Evolutionary conservation across 1,140 invertebrate genomes (phyloP), one percentile per base, ranked within the genome.

Genomic region (Lepeophtheirus salmonis): DNA sequence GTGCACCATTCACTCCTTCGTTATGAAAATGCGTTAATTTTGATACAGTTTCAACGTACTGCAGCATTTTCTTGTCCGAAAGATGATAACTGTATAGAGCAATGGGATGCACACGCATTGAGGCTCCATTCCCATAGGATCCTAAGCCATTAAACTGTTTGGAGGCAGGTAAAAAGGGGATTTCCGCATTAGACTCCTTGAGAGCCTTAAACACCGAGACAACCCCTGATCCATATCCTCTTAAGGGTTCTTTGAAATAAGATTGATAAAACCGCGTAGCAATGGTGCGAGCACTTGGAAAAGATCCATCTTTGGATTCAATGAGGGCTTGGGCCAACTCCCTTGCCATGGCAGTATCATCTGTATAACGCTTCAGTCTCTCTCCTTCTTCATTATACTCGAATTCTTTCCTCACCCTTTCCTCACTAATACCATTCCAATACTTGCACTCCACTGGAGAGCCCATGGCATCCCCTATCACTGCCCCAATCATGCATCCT

Each of bases 301-400:
- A n/a, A 41, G 30, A n/a, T n/a, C n/a, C 30, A 10, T 63, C 71
- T 63, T 76, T 75, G 56, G 78, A 75, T 51, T 80, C 73, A 20
- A 83, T 72, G 21, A 86, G 68, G 49, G 79, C 82, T 64, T 75
- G 68, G 2, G 79, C 80, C 48, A 84, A 69, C 50, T 74, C 74
- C 67, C 76, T 75, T 14, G 79, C 79, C 83, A 87, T 84, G 18
- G 80, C 81, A 14, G 83, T 83, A 67, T 86, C 84, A 76, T 86
- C 83, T 24, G 83, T 83, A 67, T 76, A 84, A 22, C 71, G 66
- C 64, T 79, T 78, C 2, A 57, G 13, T 24, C n/a, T 14, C 2
- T 23, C 55, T 24, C 25, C 55, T 30, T 30, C 16, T 57, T 57
- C 22, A 21, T 41, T 20, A 14, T 20, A 3, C 1, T 14, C 20